Evolutionary conservation across 53 echinoderm and acorn worm genomes (phyloP), one percentile per base, ranked within the genome.

Genomic region (Patiria pectinifera): DNA sequence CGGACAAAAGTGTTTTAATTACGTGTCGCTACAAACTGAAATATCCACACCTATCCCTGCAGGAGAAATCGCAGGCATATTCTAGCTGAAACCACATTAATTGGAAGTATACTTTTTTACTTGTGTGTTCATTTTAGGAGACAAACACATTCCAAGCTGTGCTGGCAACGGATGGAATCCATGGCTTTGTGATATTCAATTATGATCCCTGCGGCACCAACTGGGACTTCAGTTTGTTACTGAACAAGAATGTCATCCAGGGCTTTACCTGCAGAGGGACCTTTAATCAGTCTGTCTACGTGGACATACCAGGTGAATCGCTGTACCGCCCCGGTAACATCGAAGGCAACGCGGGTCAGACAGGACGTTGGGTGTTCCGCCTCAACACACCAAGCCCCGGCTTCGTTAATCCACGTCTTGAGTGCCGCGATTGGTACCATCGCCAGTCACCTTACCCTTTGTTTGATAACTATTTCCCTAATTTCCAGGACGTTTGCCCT

Each of bases 351-450:
- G 46, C 80, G 9, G 63, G 79, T 2, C 24, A 24, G n/a, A 58
- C 14, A 49, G 98, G 96, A 21, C 95, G 96, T 24, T 97, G 97
- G 97, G 89, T 96, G 59, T 96, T 93, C 74, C 91, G 93, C 1
- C 49, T 94, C 2, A 96, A 96, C 45, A 79, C 96, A 95, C 78
- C 92, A 87, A 3, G 93, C 84, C 0, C 35, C 0, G 63, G 81
- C 21, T 95, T 95, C 45, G 60, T 94, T 53, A 97, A 96, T 48
- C 89, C 95, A 25, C 95, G 93, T 46, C 85, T 93, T 78, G 78
- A 23, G 25, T 97, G 97, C 78, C 47, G 83, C 5, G 91, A 93
- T 35, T 97, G 97, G 97, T 93, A 93, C 48, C 49, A 59, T 18
- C n/a, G 12, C 0, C 91, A 97, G 69, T 89, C 94, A 59, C 83